Evolutionary conservation across 2,797 vertebrate genomes (phyloP), one percentile per base, ranked within the genome.

Genomic region (Neostethus bicornis): DNA sequence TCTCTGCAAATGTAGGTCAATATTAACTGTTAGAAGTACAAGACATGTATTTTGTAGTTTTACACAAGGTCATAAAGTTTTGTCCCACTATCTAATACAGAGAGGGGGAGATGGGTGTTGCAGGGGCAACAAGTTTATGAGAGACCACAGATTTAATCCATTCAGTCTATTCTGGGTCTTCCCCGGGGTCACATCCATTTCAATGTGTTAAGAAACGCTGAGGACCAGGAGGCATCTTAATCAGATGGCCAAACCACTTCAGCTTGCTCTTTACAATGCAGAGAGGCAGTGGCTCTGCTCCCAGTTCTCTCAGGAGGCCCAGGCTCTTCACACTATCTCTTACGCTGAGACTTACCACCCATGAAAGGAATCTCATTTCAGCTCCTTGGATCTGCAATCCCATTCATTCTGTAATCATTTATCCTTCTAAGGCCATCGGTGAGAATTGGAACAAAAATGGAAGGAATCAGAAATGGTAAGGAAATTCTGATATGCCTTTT

Each of bases 1-100:
- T 46, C 29, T 58, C n/a, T 34, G 34, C 35, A 21, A 29, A 13
- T 61, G 57, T 66, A 67, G 53, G 61, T 67, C 63, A 46, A 7
- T 4, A 43, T 37, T 31, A 14, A 50, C 29, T 45, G 16, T 29
- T 2, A 3, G 17, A 51, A 61, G 50, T 26, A 29, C 50, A 74
- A 71, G 34, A 16, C 34, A 43, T 17, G 26, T 24, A 17, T 42
- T 37, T 58, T 21, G 49, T 63, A 49, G 43, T 16, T 19, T 51
- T 60, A n/a, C 61, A 66, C 7, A 42, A 51, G 49, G 55, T 34
- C 24, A 60, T 54, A 60, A 24, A 25, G 25, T 13, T 34, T 34
- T 29, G n/a, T n/a, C n/a, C n/a, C n/a, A n/a, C n/a, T n/a, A n/a
- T 34, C 13, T 12, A 14, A 7, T 31, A 34, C 13, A 34, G 13